Conservation (phyloP, 2,113 vertebrate species). For the Trachemys scripta region DNA sequence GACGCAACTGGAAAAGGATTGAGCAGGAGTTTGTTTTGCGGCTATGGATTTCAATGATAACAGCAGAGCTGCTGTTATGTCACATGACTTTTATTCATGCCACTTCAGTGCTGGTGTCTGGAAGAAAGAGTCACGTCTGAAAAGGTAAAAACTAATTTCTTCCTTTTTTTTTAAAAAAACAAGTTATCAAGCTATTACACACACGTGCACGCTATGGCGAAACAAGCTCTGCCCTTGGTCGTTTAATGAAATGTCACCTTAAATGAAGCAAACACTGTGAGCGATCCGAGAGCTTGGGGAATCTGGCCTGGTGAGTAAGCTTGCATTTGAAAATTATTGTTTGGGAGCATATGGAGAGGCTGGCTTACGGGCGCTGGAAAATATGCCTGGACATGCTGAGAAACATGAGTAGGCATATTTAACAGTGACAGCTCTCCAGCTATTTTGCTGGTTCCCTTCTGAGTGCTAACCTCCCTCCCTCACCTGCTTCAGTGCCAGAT, state of each 20-base stretch:
- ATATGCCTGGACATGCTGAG: constrained; percentile 56
- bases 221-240: constrained; percentile 69
- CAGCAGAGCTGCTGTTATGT: constrained; percentile 7
- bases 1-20: not conserved
- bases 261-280: constrained; percentile 68
- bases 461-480: not conserved
- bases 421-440: constrained; percentile 13
- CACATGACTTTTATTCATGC: constrained; percentile 22
- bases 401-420: constrained; percentile 55
- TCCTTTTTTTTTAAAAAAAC: constrained; percentile 32
- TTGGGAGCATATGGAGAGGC: constrained; percentile 55
- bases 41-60: not conserved
- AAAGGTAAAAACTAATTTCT: constrained; percentile 51
- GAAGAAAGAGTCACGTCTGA: constrained; percentile 29
- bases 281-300: constrained; percentile 16
- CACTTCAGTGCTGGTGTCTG: not conserved
- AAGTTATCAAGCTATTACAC: constrained; percentile 17
- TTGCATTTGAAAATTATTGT: constrained; percentile 45
- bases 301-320: constrained; percentile 46
- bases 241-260: constrained; percentile 78
- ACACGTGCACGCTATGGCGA: not conserved
- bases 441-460: not conserved
- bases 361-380: constrained; percentile 36
- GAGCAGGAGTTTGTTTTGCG: not conserved
- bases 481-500: not conserved